These are phyloP conservation scores for Pyrochroa serraticornis DNA, from an alignment of 2,888 invertebrate genomes.

Conservation along the genomic window DNA sequence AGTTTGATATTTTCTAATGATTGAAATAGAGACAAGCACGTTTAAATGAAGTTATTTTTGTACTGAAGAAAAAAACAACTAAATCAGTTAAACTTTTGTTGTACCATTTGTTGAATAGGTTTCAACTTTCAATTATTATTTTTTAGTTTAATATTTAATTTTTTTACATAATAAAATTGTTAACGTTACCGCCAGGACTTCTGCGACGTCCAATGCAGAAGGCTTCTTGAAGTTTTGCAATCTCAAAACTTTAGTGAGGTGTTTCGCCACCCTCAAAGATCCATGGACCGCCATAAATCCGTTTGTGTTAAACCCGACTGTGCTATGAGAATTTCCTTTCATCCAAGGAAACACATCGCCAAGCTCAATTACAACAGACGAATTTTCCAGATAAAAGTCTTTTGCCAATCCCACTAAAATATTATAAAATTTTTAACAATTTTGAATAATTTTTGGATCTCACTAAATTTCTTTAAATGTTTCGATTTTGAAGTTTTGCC, in stretches of 20 bases:
- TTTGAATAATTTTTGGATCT: neutral
- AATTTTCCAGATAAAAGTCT: neutral
- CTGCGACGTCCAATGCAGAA: constrained; percentile 56
- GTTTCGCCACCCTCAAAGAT: constrained; percentile 54
- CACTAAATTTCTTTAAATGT: no score
- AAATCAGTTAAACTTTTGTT: no score
- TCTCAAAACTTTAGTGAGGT: constrained; percentile 58
- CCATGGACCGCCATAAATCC: constrained; percentile 48
- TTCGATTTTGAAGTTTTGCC: neutral
- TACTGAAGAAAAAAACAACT: no score
- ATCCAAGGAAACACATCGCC: neutral
- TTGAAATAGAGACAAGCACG: no score
- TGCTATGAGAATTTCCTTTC: constrained; percentile 7
- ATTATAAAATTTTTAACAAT: neutral
- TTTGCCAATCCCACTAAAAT: neutral
- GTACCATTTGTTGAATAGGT: no score
- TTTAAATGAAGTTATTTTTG: no score
- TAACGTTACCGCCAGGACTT: constrained; percentile 50
- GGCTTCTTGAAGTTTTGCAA: constrained; percentile 55
- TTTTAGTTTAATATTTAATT: no score
- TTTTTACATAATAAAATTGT: no score
- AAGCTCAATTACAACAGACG: neutral
- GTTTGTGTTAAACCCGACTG: constrained; percentile 42
- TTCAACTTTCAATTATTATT: no score
- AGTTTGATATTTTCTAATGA: no score